Evolutionary conservation across 2,113 vertebrate genomes (phyloP), one percentile per base, ranked within the genome.

Genomic region (Semnornis frantzii): DNA sequence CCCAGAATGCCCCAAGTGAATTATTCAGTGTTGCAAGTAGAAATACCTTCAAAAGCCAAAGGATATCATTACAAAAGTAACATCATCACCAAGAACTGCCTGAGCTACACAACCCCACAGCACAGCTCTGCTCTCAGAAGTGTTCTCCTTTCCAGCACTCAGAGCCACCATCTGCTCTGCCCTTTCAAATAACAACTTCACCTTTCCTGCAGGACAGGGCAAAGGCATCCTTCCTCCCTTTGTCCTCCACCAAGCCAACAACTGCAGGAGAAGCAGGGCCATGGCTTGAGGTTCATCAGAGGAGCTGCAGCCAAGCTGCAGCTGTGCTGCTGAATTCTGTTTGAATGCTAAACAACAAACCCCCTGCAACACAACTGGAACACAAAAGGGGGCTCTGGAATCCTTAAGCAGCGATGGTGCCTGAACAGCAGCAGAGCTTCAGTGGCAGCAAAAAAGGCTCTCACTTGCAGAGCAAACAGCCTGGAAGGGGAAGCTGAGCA

Each of bases 271-370:
- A 79, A 82, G 75, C n/a, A 82, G 46, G 77, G 80, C 63, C 54
- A 37, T 50, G 31, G 0, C 83, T 89, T 66, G 34, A 77, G 71
- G 76, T 66, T 59, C 50, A 78, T 79, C 82, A 82, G 42, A 58
- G 80, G 48, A 94, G 44, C 54, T 75, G 83, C 65, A 74, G 50
- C 64, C 62, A 54, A 83, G 39, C 48, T 75, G 58, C 89, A 96
- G 86, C 75, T 85, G 74, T 63, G 59, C 27, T 48, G 59, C 50
- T 78, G 59, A 66, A 60, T 73, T 92, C 42, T 70, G 12, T 37
- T 95, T 84, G 82, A 89, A 90, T 87, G 76, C 70, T 55, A 82
- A 95, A 54, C 37, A 77, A 81, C 60, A 92, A 82, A 85, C 84
- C 46, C 33, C n/a, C 50, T 59, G 65, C 83, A 70, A 89, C 69